Percentiles rank a stretch among this genome's conserved stretches.
Evolutionary conservation across 2,888 invertebrate genomes (phyloP).

Genomic region (Lasioglossum pauxillum): DNA sequence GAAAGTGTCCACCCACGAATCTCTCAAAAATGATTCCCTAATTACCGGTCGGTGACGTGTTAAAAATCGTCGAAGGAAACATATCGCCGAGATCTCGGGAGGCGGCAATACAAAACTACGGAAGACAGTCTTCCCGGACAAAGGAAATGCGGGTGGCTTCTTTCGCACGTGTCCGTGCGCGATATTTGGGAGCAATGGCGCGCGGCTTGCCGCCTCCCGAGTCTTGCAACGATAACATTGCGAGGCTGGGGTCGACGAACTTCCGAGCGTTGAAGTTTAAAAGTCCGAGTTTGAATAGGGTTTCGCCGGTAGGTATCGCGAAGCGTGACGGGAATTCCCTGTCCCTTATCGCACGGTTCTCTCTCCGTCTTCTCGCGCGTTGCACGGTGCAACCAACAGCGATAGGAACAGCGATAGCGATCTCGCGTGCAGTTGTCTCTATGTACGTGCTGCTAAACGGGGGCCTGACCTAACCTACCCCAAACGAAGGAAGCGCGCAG

Average conservation of each 20-base stretch:
- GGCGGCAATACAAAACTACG: no score
- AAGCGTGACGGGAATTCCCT: background rate
- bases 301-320: slow-evolving; percentile 6
- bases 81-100: no score
- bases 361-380: slow-evolving; percentile 13
- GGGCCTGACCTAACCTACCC: slow-evolving; percentile 70
- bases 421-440: slow-evolving; percentile 54
- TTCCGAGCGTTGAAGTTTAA: background rate
- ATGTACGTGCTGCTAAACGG: background rate
- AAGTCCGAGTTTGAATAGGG: background rate
- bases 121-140: background rate
- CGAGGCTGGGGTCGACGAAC: background rate
- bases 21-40: no score
- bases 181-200: no score
- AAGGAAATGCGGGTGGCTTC: background rate
- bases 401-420: slow-evolving; percentile 34
- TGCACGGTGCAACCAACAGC: background rate
- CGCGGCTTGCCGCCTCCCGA: background rate
- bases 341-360: slow-evolving; percentile 18
- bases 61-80: no score
- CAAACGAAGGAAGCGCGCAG: slow-evolving; percentile 38
- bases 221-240: background rate
- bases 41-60: no score
- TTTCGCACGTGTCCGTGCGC: no score
- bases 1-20: no score